Conservation (phyloP, 2,113 vertebrate species). For the Erpornis zantholeuca region DNA sequence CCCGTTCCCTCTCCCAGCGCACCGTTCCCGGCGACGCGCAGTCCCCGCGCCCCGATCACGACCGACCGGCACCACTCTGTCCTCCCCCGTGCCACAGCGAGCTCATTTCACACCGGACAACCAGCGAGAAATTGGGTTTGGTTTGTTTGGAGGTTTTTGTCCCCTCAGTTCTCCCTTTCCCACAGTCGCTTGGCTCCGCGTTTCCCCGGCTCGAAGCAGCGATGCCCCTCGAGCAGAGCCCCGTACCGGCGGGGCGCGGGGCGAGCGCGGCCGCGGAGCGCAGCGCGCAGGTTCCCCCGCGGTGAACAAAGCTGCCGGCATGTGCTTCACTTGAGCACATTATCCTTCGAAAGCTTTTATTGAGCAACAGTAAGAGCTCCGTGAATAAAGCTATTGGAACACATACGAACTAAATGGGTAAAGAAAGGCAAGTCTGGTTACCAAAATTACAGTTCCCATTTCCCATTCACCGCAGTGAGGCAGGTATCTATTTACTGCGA, state of each 20-base stretch:
- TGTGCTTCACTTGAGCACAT: background rate
- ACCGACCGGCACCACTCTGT: background rate
- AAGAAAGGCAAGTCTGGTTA: background rate
- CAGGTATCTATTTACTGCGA: conserved; percentile 19
- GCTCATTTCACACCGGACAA: background rate
- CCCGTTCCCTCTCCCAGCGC: background rate
- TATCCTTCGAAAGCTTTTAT: background rate
- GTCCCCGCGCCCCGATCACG: background rate
- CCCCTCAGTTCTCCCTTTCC: background rate
- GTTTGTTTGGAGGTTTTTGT: rapidly evolving
- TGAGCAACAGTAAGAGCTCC: background rate
- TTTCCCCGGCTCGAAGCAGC: background rate
- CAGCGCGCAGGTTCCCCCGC: background rate
- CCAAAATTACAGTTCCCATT: background rate
- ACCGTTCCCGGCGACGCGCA: background rate
- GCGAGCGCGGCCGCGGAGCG: background rate
- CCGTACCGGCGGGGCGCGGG: background rate
- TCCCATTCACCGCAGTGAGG: background rate
- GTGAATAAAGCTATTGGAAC: background rate
- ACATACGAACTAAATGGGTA: background rate
- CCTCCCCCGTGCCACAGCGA: background rate
- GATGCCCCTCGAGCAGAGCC: background rate
- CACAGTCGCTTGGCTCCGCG: background rate
- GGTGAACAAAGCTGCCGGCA: background rate
- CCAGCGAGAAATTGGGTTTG: background rate